Conservation (phyloP, 1,140 invertebrate species). For the Caenorhabditis remanei region DNA sequence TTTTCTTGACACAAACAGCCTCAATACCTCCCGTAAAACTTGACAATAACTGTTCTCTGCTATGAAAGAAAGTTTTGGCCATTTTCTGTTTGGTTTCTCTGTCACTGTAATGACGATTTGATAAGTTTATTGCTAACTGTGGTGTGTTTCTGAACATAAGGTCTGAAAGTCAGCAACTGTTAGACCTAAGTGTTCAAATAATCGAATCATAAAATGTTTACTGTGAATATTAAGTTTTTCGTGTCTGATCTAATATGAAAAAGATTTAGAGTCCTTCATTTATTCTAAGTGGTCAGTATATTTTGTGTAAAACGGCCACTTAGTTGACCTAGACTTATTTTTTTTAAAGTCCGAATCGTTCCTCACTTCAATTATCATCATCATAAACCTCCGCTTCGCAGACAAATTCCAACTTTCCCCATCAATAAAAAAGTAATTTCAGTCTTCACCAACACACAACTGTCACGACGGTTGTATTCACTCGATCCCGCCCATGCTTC, state of each 20-base stretch:
- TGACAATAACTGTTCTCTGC: slow-evolving; percentile 33
- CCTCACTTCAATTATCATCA: not conserved
- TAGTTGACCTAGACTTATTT: not conserved
- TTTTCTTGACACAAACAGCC: not conserved
- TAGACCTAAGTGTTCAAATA: too few species aligned
- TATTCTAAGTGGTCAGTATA: not conserved
- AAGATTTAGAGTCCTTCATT: too few species aligned
- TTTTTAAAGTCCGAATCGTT: not conserved
- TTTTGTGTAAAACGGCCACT: not conserved
- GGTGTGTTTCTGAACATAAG: too few species aligned
- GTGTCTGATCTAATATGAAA: too few species aligned
- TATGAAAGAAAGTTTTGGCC: too few species aligned
- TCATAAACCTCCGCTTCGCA: not conserved
- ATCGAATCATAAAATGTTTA: too few species aligned
- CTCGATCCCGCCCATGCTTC: slow-evolving; percentile 51
- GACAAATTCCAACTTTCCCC: not conserved
- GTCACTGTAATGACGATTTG: too few species aligned
- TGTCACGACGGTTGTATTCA: slow-evolving; percentile 39
- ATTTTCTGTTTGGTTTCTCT: too few species aligned
- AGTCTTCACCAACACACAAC: slow-evolving; percentile 47
- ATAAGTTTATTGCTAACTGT: too few species aligned
- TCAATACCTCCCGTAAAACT: slow-evolving; percentile 7
- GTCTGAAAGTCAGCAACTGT: too few species aligned
- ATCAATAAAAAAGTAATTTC: not conserved
- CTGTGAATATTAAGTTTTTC: too few species aligned